Evolutionary conservation across 2,888 invertebrate species (phyloP).

Genomic region (Drosophila kokeensis): DNA sequence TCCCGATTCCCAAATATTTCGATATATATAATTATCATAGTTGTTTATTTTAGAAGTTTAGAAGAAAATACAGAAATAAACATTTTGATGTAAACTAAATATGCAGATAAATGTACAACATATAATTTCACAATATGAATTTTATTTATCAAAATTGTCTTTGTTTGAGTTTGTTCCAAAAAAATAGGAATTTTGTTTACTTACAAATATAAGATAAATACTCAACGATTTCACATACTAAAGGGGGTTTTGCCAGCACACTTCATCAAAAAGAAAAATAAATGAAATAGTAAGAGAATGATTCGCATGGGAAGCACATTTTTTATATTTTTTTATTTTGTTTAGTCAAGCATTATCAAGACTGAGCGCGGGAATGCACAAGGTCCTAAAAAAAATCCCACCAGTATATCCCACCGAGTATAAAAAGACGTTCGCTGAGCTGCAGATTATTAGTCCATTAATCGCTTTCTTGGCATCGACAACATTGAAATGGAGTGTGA

Average conservation of each 20-base stretch:
- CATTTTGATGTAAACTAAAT: neutral
- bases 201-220: neutral
- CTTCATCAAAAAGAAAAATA: neutral
- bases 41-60: neutral
- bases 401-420: conserved; percentile 16
- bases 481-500: conserved; percentile 63
- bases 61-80: neutral
- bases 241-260: conserved; percentile 13
- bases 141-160: no score
- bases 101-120: neutral
- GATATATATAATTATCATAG: neutral
- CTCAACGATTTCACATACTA: neutral
- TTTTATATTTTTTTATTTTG: neutral
- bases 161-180: no score
- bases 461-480: conserved; percentile 6
- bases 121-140: neutral
- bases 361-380: conserved; percentile 39
- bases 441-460: conserved; percentile 7
- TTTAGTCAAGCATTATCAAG: conserved; percentile 17
- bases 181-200: no score
- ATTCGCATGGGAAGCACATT: conserved; percentile 37
- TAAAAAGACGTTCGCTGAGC: conserved; percentile 16
- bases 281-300: conserved; percentile 4
- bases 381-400: no score
- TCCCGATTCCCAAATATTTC: no score